Base-by-base conservation (phyloP, 2,113 vertebrate genomes). In the Pseudorasbora parva region DNA sequence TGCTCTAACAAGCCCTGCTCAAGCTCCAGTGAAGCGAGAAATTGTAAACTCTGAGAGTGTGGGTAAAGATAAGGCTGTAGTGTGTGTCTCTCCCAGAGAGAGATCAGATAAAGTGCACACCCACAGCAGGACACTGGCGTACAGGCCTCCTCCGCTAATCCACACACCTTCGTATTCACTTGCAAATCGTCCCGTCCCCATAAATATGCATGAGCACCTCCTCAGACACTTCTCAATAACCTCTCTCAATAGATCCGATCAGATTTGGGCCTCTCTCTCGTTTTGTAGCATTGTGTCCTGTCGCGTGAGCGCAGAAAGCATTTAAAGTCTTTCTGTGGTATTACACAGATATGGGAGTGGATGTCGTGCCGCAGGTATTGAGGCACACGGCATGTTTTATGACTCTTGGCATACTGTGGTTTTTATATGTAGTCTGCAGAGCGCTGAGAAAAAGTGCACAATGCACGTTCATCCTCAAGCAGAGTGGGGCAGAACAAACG, bases 21-120 rank as follows among this genome's bases (percentile, higher is more conserved):
- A 97, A 95, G 97, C 97, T 99, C 96, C 97, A 97, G 89, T 96
- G 98, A 98, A 96, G 96, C 97, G 96, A 97, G 97, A 99, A 99
- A 99, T 99, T 98, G 97, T 98, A 97, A 99, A 98, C 97, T 97
- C 96, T 94, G 91, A 95, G 96, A 97, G 97, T 95, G 94, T 96
- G 91, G 96, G 96, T 92, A 95, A 95, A 98, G 97, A 98, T 98
- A 99, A 98, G 96, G 95, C 95, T 96, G 97, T 94, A 96, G 92
- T 97, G 97, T 98, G 97, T 97, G 95, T 94, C 95, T 94, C 95
- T 95, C 97, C 96, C 94, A 93, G 91, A 84, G 82, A 82, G 51
- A 95, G 94, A 98, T 98, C 96, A 96, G 97, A 97, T 97, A 95
- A 94, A 95, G 93, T 93, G 83, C 94, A 95, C 96, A 95, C 95